These are phyloP conservation scores for Meghimatium bilineatum DNA, from an alignment of 2,888 invertebrate genomes.

Conservation along the genomic window DNA sequence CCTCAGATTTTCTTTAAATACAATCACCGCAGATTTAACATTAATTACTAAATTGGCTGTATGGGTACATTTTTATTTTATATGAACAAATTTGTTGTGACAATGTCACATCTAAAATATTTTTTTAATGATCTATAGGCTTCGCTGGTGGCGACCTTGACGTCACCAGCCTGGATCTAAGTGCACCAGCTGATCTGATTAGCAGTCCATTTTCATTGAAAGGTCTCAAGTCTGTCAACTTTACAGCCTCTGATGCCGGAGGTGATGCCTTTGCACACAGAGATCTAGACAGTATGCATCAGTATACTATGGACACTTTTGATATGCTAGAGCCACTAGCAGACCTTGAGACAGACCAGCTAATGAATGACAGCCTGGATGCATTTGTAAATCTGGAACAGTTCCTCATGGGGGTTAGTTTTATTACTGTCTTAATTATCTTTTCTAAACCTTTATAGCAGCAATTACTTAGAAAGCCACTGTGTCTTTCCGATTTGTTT, in stretches of 20 bases:
- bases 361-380: constrained; percentile 58
- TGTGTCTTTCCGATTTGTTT: too few species aligned
- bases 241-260: background rate
- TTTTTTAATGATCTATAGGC: constrained; percentile 35
- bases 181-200: constrained; percentile 35
- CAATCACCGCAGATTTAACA: too few species aligned
- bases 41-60: too few species aligned
- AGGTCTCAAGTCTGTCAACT: constrained; percentile 10
- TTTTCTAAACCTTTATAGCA: too few species aligned
- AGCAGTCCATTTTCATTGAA: constrained; percentile 20
- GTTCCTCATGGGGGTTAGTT: constrained; percentile 46
- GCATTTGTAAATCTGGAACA: constrained; percentile 68
- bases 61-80: too few species aligned
- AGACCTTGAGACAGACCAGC: constrained; percentile 51
- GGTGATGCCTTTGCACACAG: background rate
- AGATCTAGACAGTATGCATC: background rate
- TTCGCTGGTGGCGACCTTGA: constrained; percentile 49
- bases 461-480: too few species aligned
- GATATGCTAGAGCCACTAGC: constrained; percentile 27
- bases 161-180: constrained; percentile 45
- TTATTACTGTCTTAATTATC: background rate
- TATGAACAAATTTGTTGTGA: too few species aligned
- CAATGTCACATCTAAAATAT: background rate
- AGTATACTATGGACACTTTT: background rate
- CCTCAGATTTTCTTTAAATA: too few species aligned